A percentile compares a stretch with the other conserved stretches of the same genome.
Conservation (phyloP, 2,797 vertebrate species). For the Petrocephalus schoutedeni region DNA sequence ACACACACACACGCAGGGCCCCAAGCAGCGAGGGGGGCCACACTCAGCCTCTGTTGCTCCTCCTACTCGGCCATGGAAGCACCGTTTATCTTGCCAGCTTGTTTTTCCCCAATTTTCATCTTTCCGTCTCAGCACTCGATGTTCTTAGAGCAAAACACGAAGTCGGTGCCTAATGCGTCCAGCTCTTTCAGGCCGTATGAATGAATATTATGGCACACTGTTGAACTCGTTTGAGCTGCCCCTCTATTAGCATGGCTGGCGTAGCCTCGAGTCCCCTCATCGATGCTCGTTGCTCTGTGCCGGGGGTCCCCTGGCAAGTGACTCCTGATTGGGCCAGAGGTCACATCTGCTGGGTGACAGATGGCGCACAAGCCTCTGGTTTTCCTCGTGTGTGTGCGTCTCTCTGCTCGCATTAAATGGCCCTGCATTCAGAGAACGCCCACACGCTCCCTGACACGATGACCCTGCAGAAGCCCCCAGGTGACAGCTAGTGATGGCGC, state of each 20-base stretch:
- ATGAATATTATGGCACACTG: not conserved
- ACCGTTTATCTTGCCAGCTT: not conserved
- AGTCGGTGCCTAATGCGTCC: not conserved
- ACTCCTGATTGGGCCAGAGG: not conserved
- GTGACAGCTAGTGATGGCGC: not conserved
- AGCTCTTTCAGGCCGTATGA: not conserved
- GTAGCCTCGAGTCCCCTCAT: not conserved
- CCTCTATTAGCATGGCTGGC: not conserved
- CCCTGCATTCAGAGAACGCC: not conserved
- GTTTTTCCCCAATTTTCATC: not conserved
- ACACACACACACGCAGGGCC: not conserved
- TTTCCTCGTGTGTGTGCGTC: not conserved
- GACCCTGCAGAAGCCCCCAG: not conserved
- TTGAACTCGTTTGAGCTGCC: not conserved
- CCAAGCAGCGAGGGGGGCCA: not conserved
- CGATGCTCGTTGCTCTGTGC: not conserved
- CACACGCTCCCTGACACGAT: not conserved
- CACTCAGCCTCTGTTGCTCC: not conserved
- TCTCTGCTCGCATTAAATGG: not conserved
- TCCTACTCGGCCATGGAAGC: not conserved
- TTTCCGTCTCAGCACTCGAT: not conserved
- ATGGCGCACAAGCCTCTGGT: not conserved
- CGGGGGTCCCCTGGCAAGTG: not conserved
- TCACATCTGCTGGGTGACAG: not conserved
- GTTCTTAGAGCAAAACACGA: not conserved